These are phyloP conservation scores for Entomobrya multifasciata DNA, from an alignment of 2,888 invertebrate species.

Conservation along the genomic window DNA sequence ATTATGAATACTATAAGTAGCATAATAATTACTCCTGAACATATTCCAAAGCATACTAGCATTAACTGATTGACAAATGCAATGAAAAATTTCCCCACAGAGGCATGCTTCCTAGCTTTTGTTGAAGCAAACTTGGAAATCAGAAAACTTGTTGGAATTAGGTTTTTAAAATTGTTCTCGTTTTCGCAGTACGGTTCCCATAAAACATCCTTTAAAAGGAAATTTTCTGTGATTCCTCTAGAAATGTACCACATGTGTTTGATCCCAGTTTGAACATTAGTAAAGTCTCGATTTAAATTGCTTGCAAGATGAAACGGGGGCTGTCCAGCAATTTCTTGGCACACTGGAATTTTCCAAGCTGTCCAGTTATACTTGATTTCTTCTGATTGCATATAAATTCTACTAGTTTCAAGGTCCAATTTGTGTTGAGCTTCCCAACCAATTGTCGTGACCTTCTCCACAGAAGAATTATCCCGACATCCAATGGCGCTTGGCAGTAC, in stretches of 20 bases:
- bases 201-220: conserved; percentile 10
- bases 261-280: neutral
- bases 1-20: conserved; percentile 27
- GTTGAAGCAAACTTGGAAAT: neutral
- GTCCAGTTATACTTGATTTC: neutral
- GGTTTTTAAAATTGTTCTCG: too few species aligned
- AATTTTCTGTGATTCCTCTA: conserved; percentile 43
- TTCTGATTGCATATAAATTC: neutral
- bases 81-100: conserved; percentile 41
- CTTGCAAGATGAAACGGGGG: conserved; percentile 4
- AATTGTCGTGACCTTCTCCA: conserved; percentile 11
- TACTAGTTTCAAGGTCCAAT: conserved; percentile 43
- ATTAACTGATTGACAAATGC: conserved; percentile 31
- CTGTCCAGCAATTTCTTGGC: neutral
- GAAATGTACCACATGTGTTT: conserved; percentile 55
- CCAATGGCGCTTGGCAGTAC: neutral
- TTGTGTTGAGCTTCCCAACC: conserved; percentile 33
- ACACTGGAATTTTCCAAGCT: conserved; percentile 50
- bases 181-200: conserved; percentile 33
- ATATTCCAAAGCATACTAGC: neutral
- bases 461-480: conserved; percentile 4
- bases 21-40: neutral
- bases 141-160: too few species aligned
- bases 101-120: neutral
- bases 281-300: conserved; percentile 19